Base-by-base conservation (phyloP, 1,140 invertebrate genomes). In the Penaeus vannamei region DNA sequence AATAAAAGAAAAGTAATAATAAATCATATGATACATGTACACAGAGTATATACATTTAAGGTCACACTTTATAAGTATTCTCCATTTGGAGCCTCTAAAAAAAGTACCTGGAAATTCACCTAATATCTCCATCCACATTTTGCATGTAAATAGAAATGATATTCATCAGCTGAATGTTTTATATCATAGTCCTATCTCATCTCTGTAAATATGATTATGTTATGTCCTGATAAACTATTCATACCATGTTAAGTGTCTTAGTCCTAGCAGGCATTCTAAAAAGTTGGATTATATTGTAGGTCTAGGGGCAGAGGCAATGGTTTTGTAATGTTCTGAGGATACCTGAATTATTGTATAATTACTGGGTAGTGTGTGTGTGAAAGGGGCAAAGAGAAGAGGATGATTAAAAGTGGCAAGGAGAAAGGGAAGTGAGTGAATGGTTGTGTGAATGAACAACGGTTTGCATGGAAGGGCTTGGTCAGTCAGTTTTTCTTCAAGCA, bases 241-340 rank as follows among this genome's bases (percentile, higher is more conserved):
- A 87, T 82, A 87, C 86, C 86, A 83, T 83, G 53, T 82, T 87
- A 72, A 87, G 86, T 87, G 86, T 87, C 86, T 87, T 87, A 87
- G 77, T 82, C 79, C 29, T 87, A 87, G 85, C 85, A 87, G 60
- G 61, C 77, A 87, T 87, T 87, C 60, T 46, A 87, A 62, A 59
- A n/a, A 82, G 61, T 87, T 87, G 79, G 61, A 66, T 81, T 53
- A n/a, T 66, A 46, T 42, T 84, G 53, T 84, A 64, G 32, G 36
- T 84, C 82, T 26, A 17, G 36, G 60, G 53, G 10, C 53, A 53
- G 53, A 53, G 53, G 53, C 53, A 53, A 53, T 17, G 53, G 53
- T 53, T 12, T 53, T 12, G 53, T 53, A 53, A 53, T 53, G 14
- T 53, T 53, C 53, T 17, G 53, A 53, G 53, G 53, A 53, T 53